A percentile compares a stretch with the other conserved stretches of the same genome.
Conservation (phyloP, 2,797 vertebrate species). For the Scyliorhinus canicula region DNA sequence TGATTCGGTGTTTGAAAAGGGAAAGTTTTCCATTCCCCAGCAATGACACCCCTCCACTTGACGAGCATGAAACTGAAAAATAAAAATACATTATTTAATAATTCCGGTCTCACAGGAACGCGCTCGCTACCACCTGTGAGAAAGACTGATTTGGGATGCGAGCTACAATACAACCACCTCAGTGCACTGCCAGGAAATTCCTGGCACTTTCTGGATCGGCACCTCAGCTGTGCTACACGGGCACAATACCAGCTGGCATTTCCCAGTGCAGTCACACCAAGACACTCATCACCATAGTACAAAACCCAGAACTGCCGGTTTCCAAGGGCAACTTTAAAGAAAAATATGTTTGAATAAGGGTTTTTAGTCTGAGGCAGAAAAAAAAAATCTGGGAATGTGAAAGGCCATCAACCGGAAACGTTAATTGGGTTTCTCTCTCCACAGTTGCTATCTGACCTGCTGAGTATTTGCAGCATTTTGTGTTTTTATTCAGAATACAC, state of each 20-base stretch:
- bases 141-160: not conserved
- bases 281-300: not conserved
- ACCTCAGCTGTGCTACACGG: not conserved
- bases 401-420: not conserved
- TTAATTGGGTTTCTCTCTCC: not conserved
- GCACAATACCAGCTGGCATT: not conserved
- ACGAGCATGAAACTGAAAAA: not conserved
- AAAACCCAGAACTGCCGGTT: not conserved
- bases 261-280: not conserved
- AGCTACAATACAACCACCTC: not conserved
- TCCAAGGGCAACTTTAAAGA: not conserved
- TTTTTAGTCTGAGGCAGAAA: not conserved
- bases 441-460: not conserved
- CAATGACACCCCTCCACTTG: not conserved
- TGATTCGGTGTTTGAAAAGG: not conserved
- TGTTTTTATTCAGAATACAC: not conserved
- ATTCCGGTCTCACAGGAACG: not conserved
- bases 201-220: not conserved
- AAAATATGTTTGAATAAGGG: not conserved
- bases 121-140: not conserved
- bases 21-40: not conserved
- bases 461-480: not conserved
- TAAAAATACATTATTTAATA: not conserved
- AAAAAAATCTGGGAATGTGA: not conserved
- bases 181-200: not conserved